Percentiles rank a stretch among this genome's conserved stretches.
These are phyloP conservation scores for Sarcophilus harrisii DNA, from an alignment of 2,797 vertebrate species.

Conservation along the genomic window DNA sequence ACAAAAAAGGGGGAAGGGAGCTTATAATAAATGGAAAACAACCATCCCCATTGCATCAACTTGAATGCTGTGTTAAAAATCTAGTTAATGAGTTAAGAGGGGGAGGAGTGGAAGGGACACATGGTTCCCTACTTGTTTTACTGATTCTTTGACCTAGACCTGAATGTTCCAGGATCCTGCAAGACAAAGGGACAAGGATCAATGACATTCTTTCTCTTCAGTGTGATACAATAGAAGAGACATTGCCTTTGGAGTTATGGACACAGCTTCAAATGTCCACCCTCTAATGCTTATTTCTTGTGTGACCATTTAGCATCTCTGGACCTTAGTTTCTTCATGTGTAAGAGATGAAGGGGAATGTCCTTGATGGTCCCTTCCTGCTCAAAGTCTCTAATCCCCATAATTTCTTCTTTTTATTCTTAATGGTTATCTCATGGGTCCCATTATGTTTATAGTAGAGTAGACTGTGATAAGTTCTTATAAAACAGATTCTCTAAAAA, in stretches of 20 bases:
- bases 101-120: neutral
- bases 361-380: neutral
- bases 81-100: slow-evolving; percentile 17
- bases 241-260: neutral
- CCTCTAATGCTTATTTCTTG: neutral
- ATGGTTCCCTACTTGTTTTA: slow-evolving; percentile 25
- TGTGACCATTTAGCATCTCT: neutral
- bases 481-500: neutral
- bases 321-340: neutral
- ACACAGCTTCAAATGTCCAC: neutral
- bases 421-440: neutral
- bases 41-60: slow-evolving; percentile 39
- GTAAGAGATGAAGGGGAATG: neutral
- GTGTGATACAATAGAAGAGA: neutral
- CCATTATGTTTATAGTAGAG: neutral
- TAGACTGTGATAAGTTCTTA: neutral
- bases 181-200: neutral
- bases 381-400: neutral
- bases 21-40: slow-evolving; percentile 75
- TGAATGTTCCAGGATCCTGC: neutral
- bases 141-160: slow-evolving; percentile 55
- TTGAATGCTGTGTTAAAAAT: slow-evolving; percentile 64
- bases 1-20: slow-evolving; percentile 64
- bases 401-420: neutral
- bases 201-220: neutral